phyloP scores from a whole-genome alignment of 2,797 vertebrate genomes.

The Megaceryle alcyon region DNA sequence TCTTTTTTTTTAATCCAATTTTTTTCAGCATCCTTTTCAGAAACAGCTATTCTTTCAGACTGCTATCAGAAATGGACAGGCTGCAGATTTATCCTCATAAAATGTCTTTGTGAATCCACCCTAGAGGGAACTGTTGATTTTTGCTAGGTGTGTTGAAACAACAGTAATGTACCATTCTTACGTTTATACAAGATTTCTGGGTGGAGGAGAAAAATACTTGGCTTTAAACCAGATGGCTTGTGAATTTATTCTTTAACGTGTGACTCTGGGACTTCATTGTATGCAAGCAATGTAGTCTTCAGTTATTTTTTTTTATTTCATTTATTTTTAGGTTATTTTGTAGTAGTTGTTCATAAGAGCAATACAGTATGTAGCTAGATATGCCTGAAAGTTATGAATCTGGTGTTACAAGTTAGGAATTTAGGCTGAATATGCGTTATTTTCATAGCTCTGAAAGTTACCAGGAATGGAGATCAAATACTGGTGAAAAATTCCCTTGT shows the following conservation, averaged over 20 bases:
- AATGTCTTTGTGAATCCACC: not conserved
- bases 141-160: conserved; percentile 19
- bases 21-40: not conserved
- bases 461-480: not conserved
- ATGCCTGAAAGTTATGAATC: not conserved
- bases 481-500: not conserved
- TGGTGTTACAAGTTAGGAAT: not conserved
- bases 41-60: not conserved
- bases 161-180: not conserved
- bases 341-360: not conserved
- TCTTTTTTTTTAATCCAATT: not conserved
- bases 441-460: not conserved
- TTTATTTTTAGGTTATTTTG: not conserved
- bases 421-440: not conserved
- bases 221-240: not conserved
- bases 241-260: not conserved
- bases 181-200: conserved; percentile 4
- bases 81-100: not conserved
- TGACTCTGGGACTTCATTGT: not conserved
- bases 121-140: not conserved
- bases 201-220: conserved; percentile 8
- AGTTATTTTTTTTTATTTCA: not conserved
- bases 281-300: not conserved
- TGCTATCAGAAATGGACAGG: not conserved
- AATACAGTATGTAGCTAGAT: not conserved